Percentiles rank a stretch among this genome's conserved stretches.
phyloP scores from a whole-genome alignment of 1,140 invertebrate genomes.

The Callitettix versicolor region DNA sequence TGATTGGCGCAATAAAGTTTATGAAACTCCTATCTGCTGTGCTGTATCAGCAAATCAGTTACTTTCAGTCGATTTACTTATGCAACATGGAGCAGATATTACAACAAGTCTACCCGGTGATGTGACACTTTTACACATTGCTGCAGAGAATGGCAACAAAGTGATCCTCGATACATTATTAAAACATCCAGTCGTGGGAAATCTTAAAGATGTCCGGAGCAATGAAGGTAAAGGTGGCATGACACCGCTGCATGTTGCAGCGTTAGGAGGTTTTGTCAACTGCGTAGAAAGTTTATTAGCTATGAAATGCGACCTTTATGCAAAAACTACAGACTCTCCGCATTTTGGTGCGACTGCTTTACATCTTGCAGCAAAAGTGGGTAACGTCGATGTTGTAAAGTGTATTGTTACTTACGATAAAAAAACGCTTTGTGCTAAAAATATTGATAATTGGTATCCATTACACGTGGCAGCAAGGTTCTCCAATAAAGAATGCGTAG shows the following conservation, averaged over 20 bases:
- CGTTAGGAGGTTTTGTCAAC: slow-evolving; percentile 47
- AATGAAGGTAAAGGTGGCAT: slow-evolving; percentile 31
- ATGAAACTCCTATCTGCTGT: slow-evolving; percentile 42
- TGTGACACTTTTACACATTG: slow-evolving; percentile 28
- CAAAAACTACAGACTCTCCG: slow-evolving; percentile 30
- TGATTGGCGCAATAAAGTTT: slow-evolving; percentile 30
- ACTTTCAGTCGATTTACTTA: slow-evolving; percentile 36
- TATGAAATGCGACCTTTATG: slow-evolving; percentile 37
- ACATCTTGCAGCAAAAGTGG: slow-evolving; percentile 45
- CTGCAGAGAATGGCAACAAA: slow-evolving; percentile 32
- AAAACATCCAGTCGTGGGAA: slow-evolving; percentile 27
- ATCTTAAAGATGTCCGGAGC: slow-evolving; percentile 30
- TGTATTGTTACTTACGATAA: slow-evolving; percentile 14
- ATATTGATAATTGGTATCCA: slow-evolving; percentile 44
- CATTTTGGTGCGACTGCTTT: slow-evolving; percentile 43
- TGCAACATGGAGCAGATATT: slow-evolving; percentile 35
- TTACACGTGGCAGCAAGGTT: slow-evolving; percentile 47
- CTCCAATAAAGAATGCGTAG: slow-evolving; percentile 44
- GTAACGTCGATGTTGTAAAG: slow-evolving; percentile 31
- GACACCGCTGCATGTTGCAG: slow-evolving; percentile 57
- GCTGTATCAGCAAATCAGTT: slow-evolving; percentile 36
- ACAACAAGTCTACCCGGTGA: slow-evolving; percentile 31
- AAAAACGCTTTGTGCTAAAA: slow-evolving; percentile 33
- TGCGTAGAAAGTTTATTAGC: slow-evolving; percentile 49
- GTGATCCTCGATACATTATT: slow-evolving; percentile 35